phyloP scores from a whole-genome alignment of 2,888 invertebrate species.

The Saturnia pavonia region DNA sequence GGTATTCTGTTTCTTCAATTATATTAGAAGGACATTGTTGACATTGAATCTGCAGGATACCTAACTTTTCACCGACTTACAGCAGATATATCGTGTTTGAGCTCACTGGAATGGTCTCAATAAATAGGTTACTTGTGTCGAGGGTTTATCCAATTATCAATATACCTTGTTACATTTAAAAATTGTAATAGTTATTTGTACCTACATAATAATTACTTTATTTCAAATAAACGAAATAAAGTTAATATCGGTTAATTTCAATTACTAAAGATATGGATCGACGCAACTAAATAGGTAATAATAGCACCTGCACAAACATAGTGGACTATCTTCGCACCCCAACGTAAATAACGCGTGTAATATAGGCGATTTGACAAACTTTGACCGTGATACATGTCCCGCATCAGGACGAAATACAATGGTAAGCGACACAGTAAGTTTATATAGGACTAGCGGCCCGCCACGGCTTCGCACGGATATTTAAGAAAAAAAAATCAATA shows the following conservation, averaged over 20 bases:
- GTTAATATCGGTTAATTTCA: background rate
- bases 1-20: too few species aligned
- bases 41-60: too few species aligned
- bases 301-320: slow-evolving; percentile 18
- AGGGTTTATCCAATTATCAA: too few species aligned
- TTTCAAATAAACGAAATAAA: background rate
- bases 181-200: background rate
- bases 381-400: background rate
- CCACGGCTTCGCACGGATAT: too few species aligned
- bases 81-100: too few species aligned
- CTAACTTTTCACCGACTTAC: too few species aligned
- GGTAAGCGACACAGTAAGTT: background rate
- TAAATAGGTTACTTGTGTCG: too few species aligned
- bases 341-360: slow-evolving; percentile 10
- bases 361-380: slow-evolving; percentile 15
- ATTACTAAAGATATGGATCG: background rate
- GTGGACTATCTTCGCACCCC: slow-evolving; percentile 12
- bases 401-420: background rate
- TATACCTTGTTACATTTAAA: background rate
- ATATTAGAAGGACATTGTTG: too few species aligned
- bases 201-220: background rate
- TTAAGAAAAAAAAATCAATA: too few species aligned
- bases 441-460: too few species aligned
- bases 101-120: too few species aligned
- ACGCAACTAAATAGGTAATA: slow-evolving; percentile 10